phyloP scores from a whole-genome alignment of 2,113 vertebrate genomes.

The Australoheros scitulus region DNA sequence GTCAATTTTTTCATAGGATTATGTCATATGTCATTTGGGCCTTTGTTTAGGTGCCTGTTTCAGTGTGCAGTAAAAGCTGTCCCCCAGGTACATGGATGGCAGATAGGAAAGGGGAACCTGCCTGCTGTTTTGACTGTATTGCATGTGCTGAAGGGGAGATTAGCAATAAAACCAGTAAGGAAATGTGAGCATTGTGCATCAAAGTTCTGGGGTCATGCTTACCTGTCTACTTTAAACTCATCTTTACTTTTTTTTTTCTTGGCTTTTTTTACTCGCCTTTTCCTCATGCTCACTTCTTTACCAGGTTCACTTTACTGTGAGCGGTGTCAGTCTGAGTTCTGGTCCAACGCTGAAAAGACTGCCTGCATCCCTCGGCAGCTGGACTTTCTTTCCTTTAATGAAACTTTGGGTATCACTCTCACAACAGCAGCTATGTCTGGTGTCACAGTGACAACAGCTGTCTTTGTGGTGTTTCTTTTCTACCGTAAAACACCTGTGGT shows the following conservation, averaged over 20 bases:
- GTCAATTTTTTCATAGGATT: background rate
- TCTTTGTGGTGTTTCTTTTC: slow-evolving; percentile 73
- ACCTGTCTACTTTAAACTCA: background rate
- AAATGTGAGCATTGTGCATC: background rate
- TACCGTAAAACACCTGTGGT: slow-evolving; percentile 73
- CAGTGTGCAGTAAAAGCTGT: slow-evolving; percentile 38
- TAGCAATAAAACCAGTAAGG: slow-evolving; percentile 4
- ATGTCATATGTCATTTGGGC: background rate
- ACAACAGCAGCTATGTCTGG: slow-evolving; percentile 71
- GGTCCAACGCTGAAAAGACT: slow-evolving; percentile 73
- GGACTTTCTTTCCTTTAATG: slow-evolving; percentile 77
- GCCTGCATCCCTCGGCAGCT: slow-evolving; percentile 72
- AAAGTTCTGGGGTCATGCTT: background rate
- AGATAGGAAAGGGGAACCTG: slow-evolving; percentile 1
- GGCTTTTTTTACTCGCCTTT: background rate
- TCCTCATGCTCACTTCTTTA: background rate
- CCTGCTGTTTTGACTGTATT: slow-evolving; percentile 14
- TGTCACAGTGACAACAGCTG: slow-evolving; percentile 64
- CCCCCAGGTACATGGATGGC: slow-evolving; percentile 17
- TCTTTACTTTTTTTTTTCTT: background rate
- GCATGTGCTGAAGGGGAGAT: background rate
- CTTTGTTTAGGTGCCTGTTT: slow-evolving; percentile 12
- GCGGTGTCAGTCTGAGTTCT: slow-evolving; percentile 74
- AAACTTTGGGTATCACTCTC: slow-evolving; percentile 76
- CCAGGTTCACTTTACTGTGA: slow-evolving; percentile 74